A percentile compares a stretch with the other conserved stretches of the same genome.
phyloP scores from a whole-genome alignment of 2,888 invertebrate species.

The Spisula solida region DNA sequence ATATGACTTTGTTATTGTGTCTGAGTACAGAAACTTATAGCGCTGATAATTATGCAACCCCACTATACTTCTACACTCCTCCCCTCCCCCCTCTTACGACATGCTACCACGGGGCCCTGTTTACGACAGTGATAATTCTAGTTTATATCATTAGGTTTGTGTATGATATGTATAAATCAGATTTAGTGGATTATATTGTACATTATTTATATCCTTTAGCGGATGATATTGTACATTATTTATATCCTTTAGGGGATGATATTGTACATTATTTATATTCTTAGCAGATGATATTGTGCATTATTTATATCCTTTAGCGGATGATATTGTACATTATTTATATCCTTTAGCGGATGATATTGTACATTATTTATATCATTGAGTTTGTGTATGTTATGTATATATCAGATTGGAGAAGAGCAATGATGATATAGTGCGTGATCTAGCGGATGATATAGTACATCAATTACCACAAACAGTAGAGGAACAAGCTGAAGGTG shows the following conservation, averaged over 20 bases:
- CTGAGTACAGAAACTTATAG: no score
- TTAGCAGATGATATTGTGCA: conserved; percentile 92
- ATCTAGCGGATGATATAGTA: conserved; percentile 92
- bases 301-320: no score
- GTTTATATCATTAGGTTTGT: background rate
- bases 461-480: conserved; percentile 81
- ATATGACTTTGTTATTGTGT: no score
- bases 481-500: conserved; percentile 79
- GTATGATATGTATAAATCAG: conserved; percentile 66
- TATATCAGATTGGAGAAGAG: conserved; percentile 88
- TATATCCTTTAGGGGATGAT: conserved; percentile 92
- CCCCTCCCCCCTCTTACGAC: no score
- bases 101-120: no score
- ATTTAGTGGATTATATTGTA: conserved; percentile 93
- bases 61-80: no score
- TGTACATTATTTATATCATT: no score
- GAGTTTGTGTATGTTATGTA: conserved; percentile 5
- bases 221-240: conserved; percentile 90
- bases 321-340: no score
- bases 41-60: no score
- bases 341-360: no score
- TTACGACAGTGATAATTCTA: no score
- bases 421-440: conserved; percentile 93
- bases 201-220: conserved; percentile 93
- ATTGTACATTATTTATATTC: conserved; percentile 89